Percentiles rank a stretch among this genome's conserved stretches.
Evolutionary conservation across 2,888 invertebrate genomes (phyloP).

Genomic region (Cephus pygmeus): DNA sequence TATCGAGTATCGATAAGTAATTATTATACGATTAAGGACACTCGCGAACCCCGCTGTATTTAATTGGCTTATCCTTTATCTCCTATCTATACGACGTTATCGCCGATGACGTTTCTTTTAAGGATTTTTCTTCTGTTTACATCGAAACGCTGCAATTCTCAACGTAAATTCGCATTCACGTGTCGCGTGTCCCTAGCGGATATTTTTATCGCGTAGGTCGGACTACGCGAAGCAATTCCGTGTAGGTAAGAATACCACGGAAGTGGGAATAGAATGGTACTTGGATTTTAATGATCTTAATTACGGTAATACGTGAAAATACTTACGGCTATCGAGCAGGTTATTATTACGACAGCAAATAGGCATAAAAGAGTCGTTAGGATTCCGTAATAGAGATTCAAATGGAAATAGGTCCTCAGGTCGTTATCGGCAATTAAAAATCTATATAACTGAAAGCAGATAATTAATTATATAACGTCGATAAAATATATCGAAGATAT

Average conservation of each 20-base stretch:
- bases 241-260: neutral
- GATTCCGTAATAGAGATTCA: constrained; percentile 44
- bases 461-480: constrained; percentile 1
- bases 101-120: neutral
- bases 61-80: neutral
- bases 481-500: neutral
- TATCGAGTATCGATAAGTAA: constrained; percentile 1
- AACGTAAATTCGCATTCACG: neutral
- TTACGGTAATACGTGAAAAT: neutral
- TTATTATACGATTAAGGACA: neutral
- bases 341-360: constrained; percentile 30
- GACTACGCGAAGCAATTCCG: neutral
- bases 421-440: constrained; percentile 49
- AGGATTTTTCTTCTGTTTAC: neutral
- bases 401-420: constrained; percentile 43
- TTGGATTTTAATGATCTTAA: neutral
- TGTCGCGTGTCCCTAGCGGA: neutral
- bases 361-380: constrained; percentile 42
- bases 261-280: neutral
- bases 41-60: neutral
- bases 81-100: neutral
- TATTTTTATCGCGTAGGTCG: neutral
- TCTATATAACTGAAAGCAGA: constrained; percentile 46
- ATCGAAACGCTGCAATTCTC: neutral
- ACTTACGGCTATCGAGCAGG: constrained; percentile 48